phyloP scores from a whole-genome alignment of 2,797 vertebrate genomes.

The Jordanella pulchra region DNA sequence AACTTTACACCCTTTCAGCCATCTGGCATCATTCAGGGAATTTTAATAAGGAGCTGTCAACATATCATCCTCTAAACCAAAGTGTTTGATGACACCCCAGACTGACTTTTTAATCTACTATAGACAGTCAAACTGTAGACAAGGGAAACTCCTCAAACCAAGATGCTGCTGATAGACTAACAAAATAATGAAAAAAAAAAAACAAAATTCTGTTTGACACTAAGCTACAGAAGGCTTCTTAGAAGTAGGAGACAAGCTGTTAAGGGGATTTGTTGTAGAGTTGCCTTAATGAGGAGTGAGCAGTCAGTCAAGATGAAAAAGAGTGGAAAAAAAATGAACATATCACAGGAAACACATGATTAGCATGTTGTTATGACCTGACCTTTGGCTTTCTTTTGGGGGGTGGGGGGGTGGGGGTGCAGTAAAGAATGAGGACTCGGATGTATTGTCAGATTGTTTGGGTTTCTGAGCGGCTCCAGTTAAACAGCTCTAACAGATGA shows the following conservation, averaged over 20 bases:
- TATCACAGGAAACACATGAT: conserved; percentile 50
- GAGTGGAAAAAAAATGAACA: conserved; percentile 6
- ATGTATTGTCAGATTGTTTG: conserved; percentile 48
- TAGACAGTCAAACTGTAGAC: conserved; percentile 7
- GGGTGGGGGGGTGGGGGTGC: conserved; percentile 27
- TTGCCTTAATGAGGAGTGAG: conserved; percentile 54
- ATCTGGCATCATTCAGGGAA: conserved; percentile 33
- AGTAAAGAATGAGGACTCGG: conserved; percentile 44
- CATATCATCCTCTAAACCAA: conserved; percentile 7
- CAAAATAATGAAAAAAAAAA: neutral
- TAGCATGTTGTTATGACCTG: conserved; percentile 55
- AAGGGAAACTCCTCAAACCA: conserved; percentile 9
- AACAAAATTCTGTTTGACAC: neutral
- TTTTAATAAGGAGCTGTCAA: conserved; percentile 23
- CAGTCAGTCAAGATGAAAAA: conserved; percentile 44
- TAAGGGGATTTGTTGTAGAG: conserved; percentile 42
- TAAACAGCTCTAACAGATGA: conserved; percentile 65
- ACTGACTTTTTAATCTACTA: conserved; percentile 7
- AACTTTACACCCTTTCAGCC: conserved; percentile 7
- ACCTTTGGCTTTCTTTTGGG: conserved; percentile 30
- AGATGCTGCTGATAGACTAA: neutral
- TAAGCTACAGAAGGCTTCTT: neutral
- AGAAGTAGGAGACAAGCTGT: conserved; percentile 30
- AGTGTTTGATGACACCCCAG: conserved; percentile 17
- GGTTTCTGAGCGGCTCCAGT: conserved; percentile 55